A percentile compares a stretch with the other conserved stretches of the same genome.
Conservation (phyloP, 1,140 invertebrate species). For the Diuraphis noxia region DNA sequence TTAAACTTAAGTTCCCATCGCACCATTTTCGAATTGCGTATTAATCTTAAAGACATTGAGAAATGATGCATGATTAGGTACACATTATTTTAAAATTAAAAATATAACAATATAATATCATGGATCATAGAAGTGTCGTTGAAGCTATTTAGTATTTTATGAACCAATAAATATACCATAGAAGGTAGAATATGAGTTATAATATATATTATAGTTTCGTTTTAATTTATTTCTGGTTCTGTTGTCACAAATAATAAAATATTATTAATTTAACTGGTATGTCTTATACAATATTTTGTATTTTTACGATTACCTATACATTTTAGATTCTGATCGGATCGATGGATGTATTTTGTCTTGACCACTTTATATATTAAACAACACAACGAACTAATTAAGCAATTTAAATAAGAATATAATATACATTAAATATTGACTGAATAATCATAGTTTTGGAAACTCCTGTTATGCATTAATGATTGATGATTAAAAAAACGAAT, state of each 20-base stretch:
- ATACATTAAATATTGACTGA: not conserved
- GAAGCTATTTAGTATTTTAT: not conserved
- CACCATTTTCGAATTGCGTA: not conserved
- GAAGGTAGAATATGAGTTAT: not conserved
- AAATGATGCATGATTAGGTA: not conserved
- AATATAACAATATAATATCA: not conserved
- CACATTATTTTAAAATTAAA: not conserved
- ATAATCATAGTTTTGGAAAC: not conserved
- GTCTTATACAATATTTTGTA: not conserved
- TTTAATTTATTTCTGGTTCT: not conserved
- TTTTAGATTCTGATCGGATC: too few species aligned
- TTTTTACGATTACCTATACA: too few species aligned
- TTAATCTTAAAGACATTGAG: not conserved
- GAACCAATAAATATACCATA: not conserved
- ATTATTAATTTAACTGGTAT: not conserved
- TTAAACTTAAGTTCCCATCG: not conserved
- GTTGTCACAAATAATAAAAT: not conserved
- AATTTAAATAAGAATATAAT: not conserved
- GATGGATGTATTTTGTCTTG: not conserved
- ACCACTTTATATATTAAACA: not conserved
- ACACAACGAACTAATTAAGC: not conserved
- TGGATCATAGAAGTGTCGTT: not conserved
- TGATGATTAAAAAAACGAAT: not conserved
- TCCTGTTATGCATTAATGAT: not conserved
- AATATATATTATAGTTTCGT: not conserved